Evolutionary conservation across 2,888 invertebrate species (phyloP), one percentile per base, ranked within the genome.

Genomic region (Ophioninae sp.): DNA sequence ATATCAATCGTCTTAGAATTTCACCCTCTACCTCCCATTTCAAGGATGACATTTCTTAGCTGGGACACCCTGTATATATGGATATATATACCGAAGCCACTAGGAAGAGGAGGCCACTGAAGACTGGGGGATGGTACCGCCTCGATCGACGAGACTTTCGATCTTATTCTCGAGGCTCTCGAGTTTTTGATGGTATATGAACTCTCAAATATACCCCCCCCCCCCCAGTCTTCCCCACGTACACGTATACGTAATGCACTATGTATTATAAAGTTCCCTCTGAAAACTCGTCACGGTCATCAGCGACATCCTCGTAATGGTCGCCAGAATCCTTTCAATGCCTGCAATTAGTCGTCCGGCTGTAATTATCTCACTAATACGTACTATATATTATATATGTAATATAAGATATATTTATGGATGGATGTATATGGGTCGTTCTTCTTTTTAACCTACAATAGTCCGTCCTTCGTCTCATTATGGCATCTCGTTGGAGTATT

Each of bases 111-210:
- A 75, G 81, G 80, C 65, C 67, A 69, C 63, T 67, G 81, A 67
- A 39, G 63, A 39, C 51, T 20, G 73, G 77, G 73, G 67, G 58
- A 76, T 59, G 69, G 76, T 85, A 83, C 67, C 80, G 77, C 69
- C 75, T 81, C 83, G 84, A 86, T 79, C 82, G 67, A 64, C 68
- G 76, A 69, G 78, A 82, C 82, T 83, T 79, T 86, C 83, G 84
- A 82, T 86, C 82, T 82, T 78, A 79, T 81, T 65, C 77, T 59
- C 51, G 39, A 39, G 39, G 78, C 72, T 85, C 78, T 78, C 59
- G 65, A 71, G 63, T 79, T 78, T 80, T 82, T 61, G 68, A 67
- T 74, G 22, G 23, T 65, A 69, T 68, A n/a, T n/a, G n/a, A n/a
- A n/a, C n/a, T n/a, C n/a, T n/a, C n/a, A n/a, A n/a, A n/a, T n/a